phyloP scores from a whole-genome alignment of 2,113 vertebrate species.

The Lutjanus erythropterus region DNA sequence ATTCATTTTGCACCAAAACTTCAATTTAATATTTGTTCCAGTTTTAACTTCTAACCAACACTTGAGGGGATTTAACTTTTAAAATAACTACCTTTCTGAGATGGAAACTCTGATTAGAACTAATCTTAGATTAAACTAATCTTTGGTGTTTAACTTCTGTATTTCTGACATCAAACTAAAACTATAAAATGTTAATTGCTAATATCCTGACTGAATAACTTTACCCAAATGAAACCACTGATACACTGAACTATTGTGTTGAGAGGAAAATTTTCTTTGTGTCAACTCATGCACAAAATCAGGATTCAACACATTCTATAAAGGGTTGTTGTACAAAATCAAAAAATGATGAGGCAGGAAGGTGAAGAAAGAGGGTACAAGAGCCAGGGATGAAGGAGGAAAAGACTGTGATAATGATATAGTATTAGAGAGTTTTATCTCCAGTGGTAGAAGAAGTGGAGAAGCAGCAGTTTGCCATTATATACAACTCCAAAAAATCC shows the following conservation, averaged over 20 bases:
- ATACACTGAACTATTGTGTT: background rate
- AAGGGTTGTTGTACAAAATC: background rate
- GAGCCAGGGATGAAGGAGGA: background rate
- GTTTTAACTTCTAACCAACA: no score
- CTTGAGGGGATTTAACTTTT: no score
- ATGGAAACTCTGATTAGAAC: no score
- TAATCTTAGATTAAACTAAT: no score
- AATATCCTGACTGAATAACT: no score
- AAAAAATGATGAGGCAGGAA: background rate
- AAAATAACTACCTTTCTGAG: no score
- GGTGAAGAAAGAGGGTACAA: background rate
- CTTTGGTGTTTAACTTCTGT: background rate
- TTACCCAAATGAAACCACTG: background rate
- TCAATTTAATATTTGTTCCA: no score
- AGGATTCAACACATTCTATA: background rate
- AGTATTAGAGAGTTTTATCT: background rate
- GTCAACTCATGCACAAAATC: slow-evolving; percentile 3
- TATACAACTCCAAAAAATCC: background rate
- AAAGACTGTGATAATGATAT: slow-evolving; percentile 2
- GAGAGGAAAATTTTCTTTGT: slow-evolving; percentile 22
- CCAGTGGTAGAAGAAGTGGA: background rate
- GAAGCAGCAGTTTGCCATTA: background rate
- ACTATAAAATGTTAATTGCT: slow-evolving; percentile 5
- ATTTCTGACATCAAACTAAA: background rate
- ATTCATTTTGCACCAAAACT: no score